Evolutionary conservation across 2,888 invertebrate genomes (phyloP), one percentile per base, ranked within the genome.

Genomic region (Eupeodes latifasciatus): DNA sequence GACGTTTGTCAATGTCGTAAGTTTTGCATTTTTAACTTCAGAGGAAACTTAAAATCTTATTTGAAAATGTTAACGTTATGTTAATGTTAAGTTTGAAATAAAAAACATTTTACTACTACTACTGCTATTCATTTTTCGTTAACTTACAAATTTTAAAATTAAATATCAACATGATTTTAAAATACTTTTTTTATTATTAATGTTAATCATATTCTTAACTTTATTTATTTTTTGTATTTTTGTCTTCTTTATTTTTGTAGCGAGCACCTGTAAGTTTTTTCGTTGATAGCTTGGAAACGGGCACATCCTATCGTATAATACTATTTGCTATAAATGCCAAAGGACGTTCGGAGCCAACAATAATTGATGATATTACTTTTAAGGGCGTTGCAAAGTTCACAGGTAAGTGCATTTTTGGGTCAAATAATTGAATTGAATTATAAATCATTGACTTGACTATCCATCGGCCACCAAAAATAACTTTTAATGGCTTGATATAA

Each of bases 291-390:
- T 93, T 96, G 90, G 96, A 96, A 89, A 95, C 96, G 5, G 96
- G 96, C 47, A 95, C 95, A 90, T 97, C 96, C 93, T 97, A 96
- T 94, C 95, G 96, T 91, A 96, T 98, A 91, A 96, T 96, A 92
- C 94, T 98, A 90, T 98, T 96, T 92, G 97, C 98, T 5, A 96
- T 97, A 91, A 98, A 98, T 94, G 97, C 97, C 72, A 98, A 98
- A 92, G 98, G 98, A 66, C 94, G 96, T 82, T 97, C 97, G 91
- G 97, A 98, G 90, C 96, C 97, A 49, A 95, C 96, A 76, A 95
- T 97, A 80, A 96, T 98, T 87, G 97, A 97, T 92, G 96, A 97
- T 57, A 96, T 97, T 90, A 97, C 97, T 11, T 95, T 97, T 92
- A 97, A 97, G 92, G 97, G 97, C 90, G 97, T 97, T 91, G 97